Percentiles rank a stretch among this genome's conserved stretches.
Conservation (phyloP, 2,797 vertebrate genomes). For the Eremophila alpestris region DNA sequence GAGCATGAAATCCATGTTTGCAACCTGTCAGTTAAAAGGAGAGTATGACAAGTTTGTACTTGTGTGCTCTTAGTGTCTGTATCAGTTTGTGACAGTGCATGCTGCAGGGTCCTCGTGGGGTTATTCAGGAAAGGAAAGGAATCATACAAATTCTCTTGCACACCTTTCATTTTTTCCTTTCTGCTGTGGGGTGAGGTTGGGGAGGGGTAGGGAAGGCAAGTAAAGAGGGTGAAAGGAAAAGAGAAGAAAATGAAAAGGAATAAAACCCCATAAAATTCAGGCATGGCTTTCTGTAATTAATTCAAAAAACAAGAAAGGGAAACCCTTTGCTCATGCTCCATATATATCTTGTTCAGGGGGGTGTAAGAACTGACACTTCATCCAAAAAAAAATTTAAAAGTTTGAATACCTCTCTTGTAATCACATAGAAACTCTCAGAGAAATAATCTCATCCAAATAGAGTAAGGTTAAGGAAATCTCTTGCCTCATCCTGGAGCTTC, state of each 20-base stretch:
- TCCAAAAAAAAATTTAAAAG: neutral
- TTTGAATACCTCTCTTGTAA: neutral
- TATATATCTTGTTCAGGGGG: neutral
- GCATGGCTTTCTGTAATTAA: neutral
- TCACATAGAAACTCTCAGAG: neutral
- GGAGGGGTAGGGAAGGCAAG: neutral
- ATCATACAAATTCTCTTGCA: neutral
- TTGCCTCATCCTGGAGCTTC: neutral
- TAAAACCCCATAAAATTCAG: neutral
- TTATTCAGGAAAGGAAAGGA: neutral
- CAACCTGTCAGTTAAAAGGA: neutral
- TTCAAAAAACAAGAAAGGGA: neutral
- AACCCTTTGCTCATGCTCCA: neutral
- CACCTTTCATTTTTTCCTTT: neutral
- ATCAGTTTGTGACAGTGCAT: neutral
- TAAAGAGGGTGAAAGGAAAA: neutral
- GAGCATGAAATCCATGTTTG: neutral
- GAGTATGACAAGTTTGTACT: rapidly evolving
- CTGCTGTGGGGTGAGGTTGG: rapidly evolving
- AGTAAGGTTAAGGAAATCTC: neutral
- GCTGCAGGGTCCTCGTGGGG: neutral
- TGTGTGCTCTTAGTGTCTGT: neutral
- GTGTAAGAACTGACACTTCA: neutral
- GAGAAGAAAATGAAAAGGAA: neutral
- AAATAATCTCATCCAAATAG: neutral